Evolutionary conservation across 2,113 vertebrate genomes (phyloP).

Genomic region (Hassar affinis): DNA sequence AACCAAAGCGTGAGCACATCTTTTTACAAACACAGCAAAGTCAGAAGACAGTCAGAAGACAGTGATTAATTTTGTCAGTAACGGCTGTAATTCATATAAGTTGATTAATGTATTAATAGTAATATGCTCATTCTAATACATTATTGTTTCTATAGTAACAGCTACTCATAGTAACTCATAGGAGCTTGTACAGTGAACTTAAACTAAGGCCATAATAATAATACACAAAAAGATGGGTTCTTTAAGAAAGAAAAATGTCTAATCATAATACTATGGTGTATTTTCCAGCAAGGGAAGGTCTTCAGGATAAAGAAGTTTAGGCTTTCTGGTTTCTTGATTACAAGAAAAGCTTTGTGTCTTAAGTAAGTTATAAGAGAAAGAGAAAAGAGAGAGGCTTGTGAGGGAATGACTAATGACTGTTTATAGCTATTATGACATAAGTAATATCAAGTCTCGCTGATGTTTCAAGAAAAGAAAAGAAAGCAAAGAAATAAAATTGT

Average conservation of each 20-base stretch:
- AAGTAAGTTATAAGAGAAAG: background rate
- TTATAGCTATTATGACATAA: background rate
- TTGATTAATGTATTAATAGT: background rate
- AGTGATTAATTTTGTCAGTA: background rate
- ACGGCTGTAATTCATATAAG: background rate
- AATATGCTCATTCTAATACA: background rate
- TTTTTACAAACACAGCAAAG: background rate
- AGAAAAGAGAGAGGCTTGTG: background rate
- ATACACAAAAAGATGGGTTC: background rate
- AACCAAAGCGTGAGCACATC: background rate
- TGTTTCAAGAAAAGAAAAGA: background rate
- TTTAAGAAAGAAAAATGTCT: background rate
- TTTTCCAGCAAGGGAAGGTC: background rate
- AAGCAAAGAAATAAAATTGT: background rate
- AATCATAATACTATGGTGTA: background rate
- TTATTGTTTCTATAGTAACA: background rate
- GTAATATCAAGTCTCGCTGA: background rate
- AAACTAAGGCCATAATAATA: background rate
- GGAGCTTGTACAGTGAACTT: background rate
- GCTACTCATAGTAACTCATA: background rate
- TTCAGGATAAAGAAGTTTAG: background rate
- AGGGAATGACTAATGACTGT: background rate
- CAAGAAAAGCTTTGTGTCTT: background rate
- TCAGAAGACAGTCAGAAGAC: too few relatives aligned
- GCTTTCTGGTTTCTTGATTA: background rate